A percentile compares a stretch with the other conserved stretches of the same genome.
Conservation (phyloP, 2,113 vertebrate species). For the Corvus moneduloides region DNA sequence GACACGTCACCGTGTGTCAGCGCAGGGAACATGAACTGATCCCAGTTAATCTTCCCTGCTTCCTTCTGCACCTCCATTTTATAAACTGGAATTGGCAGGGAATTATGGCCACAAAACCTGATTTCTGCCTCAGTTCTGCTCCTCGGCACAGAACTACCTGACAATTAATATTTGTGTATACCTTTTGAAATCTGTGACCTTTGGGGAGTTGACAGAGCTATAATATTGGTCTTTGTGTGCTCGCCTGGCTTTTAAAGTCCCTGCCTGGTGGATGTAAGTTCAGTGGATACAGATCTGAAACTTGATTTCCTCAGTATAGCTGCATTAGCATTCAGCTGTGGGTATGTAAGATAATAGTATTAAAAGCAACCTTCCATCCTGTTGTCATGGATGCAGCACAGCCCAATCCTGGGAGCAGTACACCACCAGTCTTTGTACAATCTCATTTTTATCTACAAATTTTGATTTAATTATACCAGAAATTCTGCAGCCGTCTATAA, state of each 20-base stretch:
- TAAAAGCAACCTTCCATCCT: conserved; percentile 80
- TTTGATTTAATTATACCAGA: conserved; percentile 73
- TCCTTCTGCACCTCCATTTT: conserved; percentile 15
- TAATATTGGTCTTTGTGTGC: conserved; percentile 53
- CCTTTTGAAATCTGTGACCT: conserved; percentile 56
- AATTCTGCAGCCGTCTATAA: conserved; percentile 47
- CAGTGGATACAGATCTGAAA: conserved; percentile 76
- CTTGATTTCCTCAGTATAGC: conserved; percentile 74
- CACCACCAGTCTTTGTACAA: conserved; percentile 64
- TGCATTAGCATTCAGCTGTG: conserved; percentile 82
- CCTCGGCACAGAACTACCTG: conserved; percentile 21
- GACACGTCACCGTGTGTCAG: background rate
- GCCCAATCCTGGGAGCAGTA: conserved; percentile 61
- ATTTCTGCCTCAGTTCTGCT: conserved; percentile 30
- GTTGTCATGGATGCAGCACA: conserved; percentile 84
- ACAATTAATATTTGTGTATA: conserved; percentile 28
- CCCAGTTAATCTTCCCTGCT: conserved; percentile 31
- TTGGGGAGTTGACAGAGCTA: conserved; percentile 48
- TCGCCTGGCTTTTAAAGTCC: conserved; percentile 53
- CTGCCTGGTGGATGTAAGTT: conserved; percentile 67
- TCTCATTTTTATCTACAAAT: conserved; percentile 74
- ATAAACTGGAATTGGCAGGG: conserved; percentile 7
- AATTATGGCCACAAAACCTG: conserved; percentile 25
- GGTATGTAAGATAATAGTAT: conserved; percentile 83
- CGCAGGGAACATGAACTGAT: background rate